Evolutionary conservation across 1,140 invertebrate species (phyloP).

Genomic region (Hycleus cichorii): DNA sequence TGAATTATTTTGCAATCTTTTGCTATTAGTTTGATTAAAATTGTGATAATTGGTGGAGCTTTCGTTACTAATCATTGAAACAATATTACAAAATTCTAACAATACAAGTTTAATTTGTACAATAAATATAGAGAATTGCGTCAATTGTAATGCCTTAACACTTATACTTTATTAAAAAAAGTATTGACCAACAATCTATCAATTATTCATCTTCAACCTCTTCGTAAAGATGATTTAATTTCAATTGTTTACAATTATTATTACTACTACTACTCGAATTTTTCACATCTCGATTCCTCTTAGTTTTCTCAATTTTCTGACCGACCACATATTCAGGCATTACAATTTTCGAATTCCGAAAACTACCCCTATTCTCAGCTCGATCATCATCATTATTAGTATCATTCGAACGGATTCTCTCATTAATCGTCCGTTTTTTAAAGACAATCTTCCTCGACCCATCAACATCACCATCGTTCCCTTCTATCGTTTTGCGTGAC

Average conservation of each 20-base stretch:
- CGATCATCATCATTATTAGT: too few relatives aligned
- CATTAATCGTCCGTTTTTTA: conserved; percentile 17
- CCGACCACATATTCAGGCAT: conserved; percentile 79
- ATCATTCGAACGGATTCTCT: conserved; percentile 24
- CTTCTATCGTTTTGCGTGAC: conserved; percentile 39
- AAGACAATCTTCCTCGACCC: conserved; percentile 28
- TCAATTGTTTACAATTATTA: conserved; percentile 42
- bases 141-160: too few relatives aligned
- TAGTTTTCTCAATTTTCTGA: conserved; percentile 48
- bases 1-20: too few relatives aligned
- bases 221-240: conserved; percentile 55
- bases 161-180: too few relatives aligned
- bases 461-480: conserved; percentile 20
- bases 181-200: not conserved
- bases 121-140: too few relatives aligned
- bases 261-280: not conserved
- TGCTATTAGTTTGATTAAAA: too few relatives aligned
- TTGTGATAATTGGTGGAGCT: too few relatives aligned
- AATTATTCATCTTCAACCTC: conserved; percentile 37
- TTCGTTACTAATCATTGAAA: too few relatives aligned
- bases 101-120: too few relatives aligned
- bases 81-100: too few relatives aligned
- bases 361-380: conserved; percentile 44
- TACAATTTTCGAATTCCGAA: conserved; percentile 59
- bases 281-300: conserved; percentile 38